Evolutionary conservation across 2,888 invertebrate genomes (phyloP).

Genomic region (Clostera curtula): DNA sequence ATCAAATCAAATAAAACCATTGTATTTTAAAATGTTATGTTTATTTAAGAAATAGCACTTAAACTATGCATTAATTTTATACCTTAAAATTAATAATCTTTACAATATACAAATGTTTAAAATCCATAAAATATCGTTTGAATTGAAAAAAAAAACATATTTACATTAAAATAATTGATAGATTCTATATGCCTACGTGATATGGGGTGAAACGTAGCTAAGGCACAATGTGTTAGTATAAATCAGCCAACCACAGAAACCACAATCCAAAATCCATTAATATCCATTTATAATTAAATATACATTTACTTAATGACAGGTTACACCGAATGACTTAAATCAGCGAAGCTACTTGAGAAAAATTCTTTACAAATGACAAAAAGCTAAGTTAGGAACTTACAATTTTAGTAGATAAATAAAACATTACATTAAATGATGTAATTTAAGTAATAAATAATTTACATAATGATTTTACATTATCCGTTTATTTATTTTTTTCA

Average conservation of each 20-base stretch:
- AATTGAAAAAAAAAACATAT: slow-evolving; percentile 72
- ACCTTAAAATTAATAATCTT: slow-evolving; percentile 73
- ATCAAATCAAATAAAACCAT: slow-evolving; percentile 50
- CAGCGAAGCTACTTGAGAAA: slow-evolving; percentile 44
- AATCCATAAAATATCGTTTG: slow-evolving; percentile 74
- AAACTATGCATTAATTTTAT: slow-evolving; percentile 72
- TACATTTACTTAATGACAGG: slow-evolving; percentile 37
- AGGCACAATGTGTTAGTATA: slow-evolving; percentile 65
- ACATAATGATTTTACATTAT: slow-evolving; percentile 59
- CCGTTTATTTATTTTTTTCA: slow-evolving; percentile 44
- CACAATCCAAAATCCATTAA: slow-evolving; percentile 43
- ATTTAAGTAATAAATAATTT: slow-evolving; percentile 68
- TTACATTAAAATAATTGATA: slow-evolving; percentile 69
- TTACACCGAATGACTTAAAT: slow-evolving; percentile 39
- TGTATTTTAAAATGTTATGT: slow-evolving; percentile 64
- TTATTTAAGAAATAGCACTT: slow-evolving; percentile 73
- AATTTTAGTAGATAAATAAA: slow-evolving; percentile 68
- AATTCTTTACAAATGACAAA: slow-evolving; percentile 53
- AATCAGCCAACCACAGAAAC: slow-evolving; percentile 36
- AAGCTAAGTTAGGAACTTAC: slow-evolving; percentile 74
- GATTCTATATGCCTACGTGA: slow-evolving; percentile 64
- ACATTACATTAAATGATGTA: slow-evolving; percentile 46
- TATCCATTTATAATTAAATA: slow-evolving; percentile 35
- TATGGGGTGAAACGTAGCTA: slow-evolving; percentile 69
- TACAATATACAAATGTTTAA: slow-evolving; percentile 75